Evolutionary conservation across 2,113 vertebrate genomes (phyloP), one percentile per base, ranked within the genome.

Genomic region (Gallinago jamesoni): DNA sequence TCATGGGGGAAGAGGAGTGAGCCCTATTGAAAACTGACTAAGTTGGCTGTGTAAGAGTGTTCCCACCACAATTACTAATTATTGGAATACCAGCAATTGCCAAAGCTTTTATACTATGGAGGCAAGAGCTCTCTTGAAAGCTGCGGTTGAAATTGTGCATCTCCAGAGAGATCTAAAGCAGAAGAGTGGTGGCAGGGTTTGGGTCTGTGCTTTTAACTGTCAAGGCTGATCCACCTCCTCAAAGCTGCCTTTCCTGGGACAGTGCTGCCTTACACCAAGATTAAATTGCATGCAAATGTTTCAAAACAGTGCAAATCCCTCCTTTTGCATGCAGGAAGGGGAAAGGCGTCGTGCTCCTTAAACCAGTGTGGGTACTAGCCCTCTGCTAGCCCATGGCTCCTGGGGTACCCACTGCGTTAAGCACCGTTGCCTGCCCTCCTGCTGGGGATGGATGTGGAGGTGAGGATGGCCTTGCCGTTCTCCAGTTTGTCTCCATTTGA

Each of bases 361-460:
- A 45, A 75, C 30, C 28, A 70, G 35, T 8, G 69, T 11, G 20
- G 68, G 39, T 22, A 27, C 64, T 31, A 55, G 27, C 59, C 56
- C 39, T 56, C 43, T 64, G 9, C 60, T n/a, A 27, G 39, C 7
- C 39, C 1, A 0, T 2, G 11, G 30, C 53, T 85, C 25, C 78
- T 60, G 25, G 0, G 10, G 27, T 33, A 25, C n/a, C 39, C 12
- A 0, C 10, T 23, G 31, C 18, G 1, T 0, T 15, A 18, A 59
- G 67, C 31, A 14, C 21, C 19, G 5, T n/a, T 15, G 7, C 14
- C 70, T 72, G 48, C 25, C 25, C 45, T 64, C 2, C 0, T 37
- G 30, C 57, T 5, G 1, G n/a, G n/a, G n/a, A n/a, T 4, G 4
- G 8, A 0, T 33, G 37, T 37, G n/a, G 50, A 74, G 48, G 18